Percentiles rank a stretch among this genome's conserved stretches.
These are phyloP conservation scores for Leptodactylus fallax DNA, from an alignment of 2,797 vertebrate genomes.

Conservation along the genomic window DNA sequence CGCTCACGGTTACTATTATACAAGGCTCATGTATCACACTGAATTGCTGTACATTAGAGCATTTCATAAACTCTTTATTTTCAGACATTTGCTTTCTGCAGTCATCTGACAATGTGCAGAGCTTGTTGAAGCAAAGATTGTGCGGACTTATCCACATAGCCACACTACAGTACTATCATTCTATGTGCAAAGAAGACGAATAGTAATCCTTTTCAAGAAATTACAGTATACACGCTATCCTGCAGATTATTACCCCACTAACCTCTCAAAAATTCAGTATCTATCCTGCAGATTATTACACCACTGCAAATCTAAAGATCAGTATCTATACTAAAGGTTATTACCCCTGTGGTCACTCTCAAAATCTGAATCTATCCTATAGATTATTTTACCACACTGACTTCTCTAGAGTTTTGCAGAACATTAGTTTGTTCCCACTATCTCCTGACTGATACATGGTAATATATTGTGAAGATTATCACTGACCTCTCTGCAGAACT, in stretches of 20 bases:
- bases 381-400: no score
- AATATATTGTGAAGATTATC: no score
- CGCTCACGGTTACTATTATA: not conserved
- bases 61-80: not conserved
- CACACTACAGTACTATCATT: not conserved
- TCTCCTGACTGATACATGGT: no score
- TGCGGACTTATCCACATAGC: not conserved
- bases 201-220: not conserved
- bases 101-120: not conserved
- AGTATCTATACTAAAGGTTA: no score
- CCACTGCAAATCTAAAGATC: no score
- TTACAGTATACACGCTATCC: not conserved
- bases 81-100: not conserved
- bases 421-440: no score
- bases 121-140: not conserved
- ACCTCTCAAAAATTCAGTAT: no score
- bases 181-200: not conserved
- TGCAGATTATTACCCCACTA: not conserved
- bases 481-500: no score
- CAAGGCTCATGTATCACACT: not conserved
- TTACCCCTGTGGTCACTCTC: no score
- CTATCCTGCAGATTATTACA: no score
- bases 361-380: no score
- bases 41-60: not conserved
- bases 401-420: no score